These are phyloP conservation scores for Scolopax bukidnonensis DNA, from an alignment of 2,797 vertebrate genomes.

Conservation along the genomic window DNA sequence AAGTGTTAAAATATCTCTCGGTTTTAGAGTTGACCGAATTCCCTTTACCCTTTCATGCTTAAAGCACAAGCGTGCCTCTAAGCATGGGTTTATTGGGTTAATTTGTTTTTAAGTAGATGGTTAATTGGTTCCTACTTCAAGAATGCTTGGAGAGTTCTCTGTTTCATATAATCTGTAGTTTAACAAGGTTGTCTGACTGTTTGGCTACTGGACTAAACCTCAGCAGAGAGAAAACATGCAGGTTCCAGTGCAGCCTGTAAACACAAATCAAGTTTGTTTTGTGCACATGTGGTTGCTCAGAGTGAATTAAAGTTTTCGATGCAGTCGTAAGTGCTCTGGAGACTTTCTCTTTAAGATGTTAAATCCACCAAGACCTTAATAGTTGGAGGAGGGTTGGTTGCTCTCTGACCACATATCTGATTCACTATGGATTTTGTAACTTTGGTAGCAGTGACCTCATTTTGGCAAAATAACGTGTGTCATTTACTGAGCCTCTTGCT, in stretches of 20 bases:
- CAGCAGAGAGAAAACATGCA: not conserved
- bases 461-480: slow-evolving; percentile 71
- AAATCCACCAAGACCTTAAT: slow-evolving; percentile 21
- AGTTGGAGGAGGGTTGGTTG: slow-evolving; percentile 29
- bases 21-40: not conserved
- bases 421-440: slow-evolving; percentile 68
- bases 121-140: not conserved
- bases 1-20: slow-evolving; percentile 10
- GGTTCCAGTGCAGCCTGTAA: not conserved
- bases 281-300: not conserved
- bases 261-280: slow-evolving; percentile 34
- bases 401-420: slow-evolving; percentile 63
- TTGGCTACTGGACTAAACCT: slow-evolving; percentile 2
- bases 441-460: slow-evolving; percentile 72
- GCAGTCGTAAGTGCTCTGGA: not conserved
- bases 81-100: not conserved
- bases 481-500: slow-evolving; percentile 59
- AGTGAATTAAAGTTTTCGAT: slow-evolving; percentile 31
- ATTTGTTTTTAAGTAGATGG: not conserved
- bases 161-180: not conserved
- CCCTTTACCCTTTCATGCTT: not conserved
- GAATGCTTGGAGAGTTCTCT: not conserved
- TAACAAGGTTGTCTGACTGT: not conserved
- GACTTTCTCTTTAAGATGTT: slow-evolving; percentile 50
- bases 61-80: not conserved